Conservation (phyloP, 2,888 invertebrate genomes). For the Ichneumon xanthorius region DNA sequence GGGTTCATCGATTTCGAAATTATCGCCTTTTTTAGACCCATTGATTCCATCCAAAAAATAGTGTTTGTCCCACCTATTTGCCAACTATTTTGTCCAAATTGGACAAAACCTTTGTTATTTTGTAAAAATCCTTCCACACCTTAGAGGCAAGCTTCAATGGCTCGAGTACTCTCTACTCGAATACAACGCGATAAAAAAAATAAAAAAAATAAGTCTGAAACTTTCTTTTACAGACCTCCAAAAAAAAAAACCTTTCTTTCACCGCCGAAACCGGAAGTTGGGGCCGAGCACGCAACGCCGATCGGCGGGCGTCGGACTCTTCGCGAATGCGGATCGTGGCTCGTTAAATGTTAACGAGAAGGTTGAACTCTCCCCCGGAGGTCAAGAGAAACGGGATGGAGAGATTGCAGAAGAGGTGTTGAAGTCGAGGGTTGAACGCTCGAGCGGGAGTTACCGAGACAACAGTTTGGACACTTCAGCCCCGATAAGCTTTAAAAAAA, state of each 20-base stretch:
- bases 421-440: conserved; percentile 27
- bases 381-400: conserved; percentile 18
- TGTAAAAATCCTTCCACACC: too few relatives aligned
- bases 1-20: too few relatives aligned
- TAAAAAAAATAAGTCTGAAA: too few relatives aligned
- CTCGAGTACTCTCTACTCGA: too few relatives aligned
- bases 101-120: too few relatives aligned
- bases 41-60: too few relatives aligned
- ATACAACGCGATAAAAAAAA: too few relatives aligned
- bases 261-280: neutral
- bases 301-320: neutral
- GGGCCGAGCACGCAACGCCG: conserved; percentile 8
- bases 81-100: too few relatives aligned
- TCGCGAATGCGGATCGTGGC: neutral
- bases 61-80: too few relatives aligned
- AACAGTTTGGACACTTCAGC: neutral
- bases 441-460: conserved; percentile 7
- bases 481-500: neutral
- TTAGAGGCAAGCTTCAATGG: too few relatives aligned
- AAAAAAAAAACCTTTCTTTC: neutral
- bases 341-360: conserved; percentile 23
- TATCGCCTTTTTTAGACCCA: too few relatives aligned
- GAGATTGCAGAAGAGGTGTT: neutral
- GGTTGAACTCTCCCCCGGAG: conserved; percentile 7
- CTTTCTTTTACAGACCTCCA: too few relatives aligned